A percentile compares a stretch with the other conserved stretches of the same genome.
phyloP scores from a whole-genome alignment of 2,797 vertebrate species.

The Eulemur mongoz region DNA sequence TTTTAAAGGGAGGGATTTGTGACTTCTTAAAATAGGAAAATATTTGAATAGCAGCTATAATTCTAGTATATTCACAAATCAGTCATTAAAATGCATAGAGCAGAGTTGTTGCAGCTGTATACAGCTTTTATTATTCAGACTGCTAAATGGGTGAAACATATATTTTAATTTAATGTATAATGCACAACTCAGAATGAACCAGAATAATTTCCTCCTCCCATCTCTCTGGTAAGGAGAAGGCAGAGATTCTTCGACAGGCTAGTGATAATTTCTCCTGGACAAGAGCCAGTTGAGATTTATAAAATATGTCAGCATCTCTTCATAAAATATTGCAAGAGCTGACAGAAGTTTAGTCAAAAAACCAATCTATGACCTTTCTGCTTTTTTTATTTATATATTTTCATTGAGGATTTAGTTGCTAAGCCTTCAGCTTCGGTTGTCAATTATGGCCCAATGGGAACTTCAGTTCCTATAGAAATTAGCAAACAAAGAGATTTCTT shows the following conservation, averaged over 20 bases:
- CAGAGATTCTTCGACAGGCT: constrained; percentile 72
- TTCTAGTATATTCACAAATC: constrained; percentile 84
- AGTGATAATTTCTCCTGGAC: constrained; percentile 79
- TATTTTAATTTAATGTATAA: constrained; percentile 86
- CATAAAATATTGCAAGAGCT: constrained; percentile 65
- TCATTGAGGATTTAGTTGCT: constrained; percentile 38
- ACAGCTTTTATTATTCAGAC: constrained; percentile 85
- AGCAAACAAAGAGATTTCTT: not conserved
- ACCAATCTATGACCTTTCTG: constrained; percentile 48
- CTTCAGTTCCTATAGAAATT: not conserved
- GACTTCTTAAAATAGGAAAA: constrained; percentile 83
- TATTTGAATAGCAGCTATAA: constrained; percentile 85
- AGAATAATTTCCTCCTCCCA: constrained; percentile 49
- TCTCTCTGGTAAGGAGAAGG: constrained; percentile 75
- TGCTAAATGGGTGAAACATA: constrained; percentile 85
- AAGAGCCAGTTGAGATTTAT: constrained; percentile 80
- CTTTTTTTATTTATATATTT: constrained; percentile 62
- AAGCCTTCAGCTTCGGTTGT: constrained; percentile 61
- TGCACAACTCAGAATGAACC: constrained; percentile 75
- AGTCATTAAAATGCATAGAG: constrained; percentile 87
- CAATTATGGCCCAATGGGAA: constrained; percentile 31
- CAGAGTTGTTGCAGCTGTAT: constrained; percentile 85
- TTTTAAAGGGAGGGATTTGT: constrained; percentile 84
- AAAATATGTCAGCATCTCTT: constrained; percentile 69
- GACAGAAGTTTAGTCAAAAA: constrained; percentile 68